Evolutionary conservation across 2,888 invertebrate species (phyloP), one percentile per base, ranked within the genome.

Genomic region (Parelbella ahira): DNA sequence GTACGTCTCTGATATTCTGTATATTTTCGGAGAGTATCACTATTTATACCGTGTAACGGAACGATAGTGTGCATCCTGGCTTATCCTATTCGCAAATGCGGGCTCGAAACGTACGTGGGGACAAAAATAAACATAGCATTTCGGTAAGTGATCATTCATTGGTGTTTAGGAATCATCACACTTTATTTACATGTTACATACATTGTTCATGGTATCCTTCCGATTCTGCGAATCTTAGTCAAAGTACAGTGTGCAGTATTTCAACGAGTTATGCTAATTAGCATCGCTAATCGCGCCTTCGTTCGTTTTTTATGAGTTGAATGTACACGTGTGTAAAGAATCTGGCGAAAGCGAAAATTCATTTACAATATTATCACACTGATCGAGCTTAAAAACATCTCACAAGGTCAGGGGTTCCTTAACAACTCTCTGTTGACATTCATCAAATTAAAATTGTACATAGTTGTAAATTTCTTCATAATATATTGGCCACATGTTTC

Each of bases 41-140:
- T 57, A 54, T 57, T 57, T 53, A 58, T 60, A 58, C 52, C 60
- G 62, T 65, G 59, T 56, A 63, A 67, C 62, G 55, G 56, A 59
- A 56, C 66, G 56, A 66, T 63, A 68, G 66, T 67, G 68, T 68
- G 67, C 68, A 63, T 54, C 59, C 61, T 58, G 59, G 55, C 61
- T 50, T 28, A 37, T 46, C 47, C 42, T 48, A 55, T 63, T 64
- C 65, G 69, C 75, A 69, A 76, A 78, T 79, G 79, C 66, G 56
- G 51, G 58, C 66, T 76, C 66, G 64, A 63, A 68, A 66, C 66
- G 63, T 66, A 63, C 59, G 72, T 65, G 62, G 62, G 65, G 62
- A 65, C 70, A 74, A 77, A 80, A 73, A 79, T 74, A 83, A 80
- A 83, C 76, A 82, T 74, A 76, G 59, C 69, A 68, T 70, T 76